These are phyloP conservation scores for Agrotis segetum DNA, from an alignment of 2,888 invertebrate species.

Conservation along the genomic window DNA sequence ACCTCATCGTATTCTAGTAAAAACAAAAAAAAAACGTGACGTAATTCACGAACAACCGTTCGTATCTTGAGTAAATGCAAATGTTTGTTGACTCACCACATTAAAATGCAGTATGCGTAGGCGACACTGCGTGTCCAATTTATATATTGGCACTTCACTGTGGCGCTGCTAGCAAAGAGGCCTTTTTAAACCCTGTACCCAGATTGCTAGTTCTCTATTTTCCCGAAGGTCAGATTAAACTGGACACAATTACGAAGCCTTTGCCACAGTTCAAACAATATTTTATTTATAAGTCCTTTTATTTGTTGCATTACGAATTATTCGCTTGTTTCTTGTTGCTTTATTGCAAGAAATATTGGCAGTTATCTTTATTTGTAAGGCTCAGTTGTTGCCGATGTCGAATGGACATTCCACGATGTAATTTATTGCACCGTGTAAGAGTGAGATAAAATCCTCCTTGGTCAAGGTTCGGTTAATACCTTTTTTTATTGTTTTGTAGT, in stretches of 20 bases:
- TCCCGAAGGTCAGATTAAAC: constrained; percentile 3
- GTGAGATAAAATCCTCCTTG: constrained; percentile 11
- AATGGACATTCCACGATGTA: constrained; percentile 8
- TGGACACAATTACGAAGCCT: background rate
- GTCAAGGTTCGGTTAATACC: constrained; percentile 2
- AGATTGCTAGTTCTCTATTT: background rate
- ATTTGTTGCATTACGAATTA: constrained; percentile 48
- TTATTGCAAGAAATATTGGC: constrained; percentile 26
- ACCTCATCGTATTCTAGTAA: constrained; percentile 23
- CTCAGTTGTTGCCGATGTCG: background rate
- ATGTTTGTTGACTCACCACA: constrained; percentile 68
- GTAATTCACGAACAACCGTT: constrained; percentile 36
- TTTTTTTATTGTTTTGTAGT: background rate
- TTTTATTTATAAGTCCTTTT: constrained; percentile 41
- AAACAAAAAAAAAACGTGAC: constrained; percentile 41
- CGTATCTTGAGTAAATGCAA: constrained; percentile 61
- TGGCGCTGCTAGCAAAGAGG: constrained; percentile 16
- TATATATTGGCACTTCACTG: constrained; percentile 6
- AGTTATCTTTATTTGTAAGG: constrained; percentile 21
- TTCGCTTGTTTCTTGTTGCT: constrained; percentile 20
- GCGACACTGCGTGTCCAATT: constrained; percentile 47
- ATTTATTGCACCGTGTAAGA: constrained; percentile 1
- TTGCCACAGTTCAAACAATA: constrained; percentile 30
- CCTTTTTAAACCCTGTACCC: background rate
- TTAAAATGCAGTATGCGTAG: constrained; percentile 59